Percentiles rank a stretch among this genome's conserved stretches.
These are phyloP conservation scores for Eurypyga helias DNA, from an alignment of 2,113 vertebrate genomes.

Conservation along the genomic window DNA sequence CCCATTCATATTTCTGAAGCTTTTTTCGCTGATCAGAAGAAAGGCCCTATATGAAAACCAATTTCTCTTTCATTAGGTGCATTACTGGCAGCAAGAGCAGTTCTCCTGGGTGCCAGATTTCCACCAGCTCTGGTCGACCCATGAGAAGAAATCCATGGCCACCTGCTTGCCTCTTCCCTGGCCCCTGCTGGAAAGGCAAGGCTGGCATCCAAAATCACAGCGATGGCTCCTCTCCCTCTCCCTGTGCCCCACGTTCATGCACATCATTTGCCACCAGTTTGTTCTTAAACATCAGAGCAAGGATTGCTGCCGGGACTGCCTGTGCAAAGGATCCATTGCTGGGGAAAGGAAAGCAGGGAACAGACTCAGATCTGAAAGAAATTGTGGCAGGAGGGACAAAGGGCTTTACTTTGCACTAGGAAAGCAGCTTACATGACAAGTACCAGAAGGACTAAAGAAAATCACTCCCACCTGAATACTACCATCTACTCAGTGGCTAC, in stretches of 20 bases:
- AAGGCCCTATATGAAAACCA: neutral
- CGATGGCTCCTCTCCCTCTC: neutral
- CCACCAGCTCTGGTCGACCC: neutral
- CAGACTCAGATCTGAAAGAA: neutral
- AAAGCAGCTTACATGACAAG: neutral
- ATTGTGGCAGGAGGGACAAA: neutral
- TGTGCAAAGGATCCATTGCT: fast-evolving
- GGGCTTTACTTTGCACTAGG: neutral
- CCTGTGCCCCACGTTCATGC: fast-evolving
- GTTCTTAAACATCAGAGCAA: neutral
- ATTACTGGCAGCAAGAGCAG: neutral
- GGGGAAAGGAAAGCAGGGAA: neutral
- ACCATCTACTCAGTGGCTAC: neutral
- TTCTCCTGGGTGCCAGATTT: neutral
- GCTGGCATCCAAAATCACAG: neutral
- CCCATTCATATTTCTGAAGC: neutral
- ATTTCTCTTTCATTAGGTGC: neutral
- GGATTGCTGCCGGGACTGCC: fast-evolving
- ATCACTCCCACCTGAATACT: neutral
- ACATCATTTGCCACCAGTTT: neutral
- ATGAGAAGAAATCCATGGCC: neutral
- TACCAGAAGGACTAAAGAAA: neutral
- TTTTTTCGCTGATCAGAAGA: neutral
- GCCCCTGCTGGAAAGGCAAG: neutral
- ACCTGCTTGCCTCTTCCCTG: neutral